These are phyloP conservation scores for Phoenicopterus ruber DNA, from an alignment of 2,113 vertebrate genomes.

Conservation along the genomic window DNA sequence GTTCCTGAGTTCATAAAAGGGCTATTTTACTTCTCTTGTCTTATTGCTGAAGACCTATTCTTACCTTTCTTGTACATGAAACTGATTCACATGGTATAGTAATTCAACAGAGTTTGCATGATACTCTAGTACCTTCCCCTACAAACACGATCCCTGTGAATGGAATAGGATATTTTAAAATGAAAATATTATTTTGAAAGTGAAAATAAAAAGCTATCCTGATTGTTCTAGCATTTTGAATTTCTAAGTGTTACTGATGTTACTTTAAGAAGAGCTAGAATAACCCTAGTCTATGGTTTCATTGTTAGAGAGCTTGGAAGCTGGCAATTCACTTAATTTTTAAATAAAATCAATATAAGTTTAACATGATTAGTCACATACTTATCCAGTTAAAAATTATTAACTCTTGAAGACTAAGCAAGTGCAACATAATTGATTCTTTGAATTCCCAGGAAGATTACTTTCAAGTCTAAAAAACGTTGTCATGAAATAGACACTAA, in stretches of 20 bases:
- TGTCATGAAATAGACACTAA: neutral
- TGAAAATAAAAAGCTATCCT: neutral
- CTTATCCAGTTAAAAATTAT: neutral
- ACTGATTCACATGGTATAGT: neutral
- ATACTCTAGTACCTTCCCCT: neutral
- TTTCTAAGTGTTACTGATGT: neutral
- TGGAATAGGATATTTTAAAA: neutral
- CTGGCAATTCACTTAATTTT: neutral
- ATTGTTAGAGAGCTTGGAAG: neutral
- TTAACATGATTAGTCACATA: neutral
- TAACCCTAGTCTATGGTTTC: neutral
- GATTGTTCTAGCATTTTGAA: neutral
- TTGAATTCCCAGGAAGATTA: neutral
- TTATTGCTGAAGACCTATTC: accelerated
- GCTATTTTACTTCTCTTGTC: neutral
- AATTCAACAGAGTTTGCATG: neutral
- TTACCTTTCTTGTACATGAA: neutral
- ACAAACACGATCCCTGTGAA: neutral
- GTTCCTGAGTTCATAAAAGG: neutral
- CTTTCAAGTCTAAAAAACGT: neutral
- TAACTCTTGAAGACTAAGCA: neutral
- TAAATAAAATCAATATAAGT: neutral
- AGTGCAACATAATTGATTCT: neutral
- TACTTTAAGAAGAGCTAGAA: neutral
- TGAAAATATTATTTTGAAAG: neutral